Evolutionary conservation across 2,797 vertebrate species (phyloP).

Genomic region (Acanthurus tractus): DNA sequence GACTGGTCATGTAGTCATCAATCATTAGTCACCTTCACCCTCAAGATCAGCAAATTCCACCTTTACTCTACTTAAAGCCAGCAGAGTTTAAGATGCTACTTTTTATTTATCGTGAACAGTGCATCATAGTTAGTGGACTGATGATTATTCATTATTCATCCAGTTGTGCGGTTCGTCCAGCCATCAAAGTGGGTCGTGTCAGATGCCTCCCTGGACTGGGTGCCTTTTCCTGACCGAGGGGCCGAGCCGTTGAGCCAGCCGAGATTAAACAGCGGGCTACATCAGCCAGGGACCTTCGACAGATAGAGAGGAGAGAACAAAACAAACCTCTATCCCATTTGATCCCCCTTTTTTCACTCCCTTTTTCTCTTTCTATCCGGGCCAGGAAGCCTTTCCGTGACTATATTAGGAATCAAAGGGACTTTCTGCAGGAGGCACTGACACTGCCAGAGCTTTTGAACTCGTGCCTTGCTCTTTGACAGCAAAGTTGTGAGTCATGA

Average conservation of each 20-base stretch:
- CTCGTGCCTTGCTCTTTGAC: slow-evolving; percentile 57
- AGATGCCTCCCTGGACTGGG: slow-evolving; percentile 32
- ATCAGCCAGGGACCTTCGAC: slow-evolving; percentile 58
- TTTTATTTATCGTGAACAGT: background rate
- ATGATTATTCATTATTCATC: background rate
- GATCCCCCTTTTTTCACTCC: slow-evolving; percentile 68
- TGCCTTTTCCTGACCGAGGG: slow-evolving; percentile 32
- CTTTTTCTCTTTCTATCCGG: slow-evolving; percentile 51
- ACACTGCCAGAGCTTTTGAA: slow-evolving; percentile 66
- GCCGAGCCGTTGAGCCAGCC: slow-evolving; percentile 48
- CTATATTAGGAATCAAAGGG: slow-evolving; percentile 79
- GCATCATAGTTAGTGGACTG: background rate
- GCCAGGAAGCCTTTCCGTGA: slow-evolving; percentile 64
- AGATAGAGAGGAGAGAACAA: slow-evolving; percentile 68
- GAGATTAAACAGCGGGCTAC: slow-evolving; percentile 71
- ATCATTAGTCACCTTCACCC: slow-evolving; percentile 41
- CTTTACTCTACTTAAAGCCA: background rate
- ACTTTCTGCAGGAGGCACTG: slow-evolving; percentile 53
- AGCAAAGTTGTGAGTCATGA: slow-evolving; percentile 47
- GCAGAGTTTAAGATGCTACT: no score
- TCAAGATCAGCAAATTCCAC: slow-evolving; percentile 5
- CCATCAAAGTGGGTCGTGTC: slow-evolving; percentile 6
- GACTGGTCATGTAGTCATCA: slow-evolving; percentile 47
- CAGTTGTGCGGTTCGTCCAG: background rate
- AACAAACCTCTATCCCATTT: slow-evolving; percentile 72